These are phyloP conservation scores for Protomyctophum bolini DNA, from an alignment of 2,113 vertebrate genomes.

Conservation along the genomic window DNA sequence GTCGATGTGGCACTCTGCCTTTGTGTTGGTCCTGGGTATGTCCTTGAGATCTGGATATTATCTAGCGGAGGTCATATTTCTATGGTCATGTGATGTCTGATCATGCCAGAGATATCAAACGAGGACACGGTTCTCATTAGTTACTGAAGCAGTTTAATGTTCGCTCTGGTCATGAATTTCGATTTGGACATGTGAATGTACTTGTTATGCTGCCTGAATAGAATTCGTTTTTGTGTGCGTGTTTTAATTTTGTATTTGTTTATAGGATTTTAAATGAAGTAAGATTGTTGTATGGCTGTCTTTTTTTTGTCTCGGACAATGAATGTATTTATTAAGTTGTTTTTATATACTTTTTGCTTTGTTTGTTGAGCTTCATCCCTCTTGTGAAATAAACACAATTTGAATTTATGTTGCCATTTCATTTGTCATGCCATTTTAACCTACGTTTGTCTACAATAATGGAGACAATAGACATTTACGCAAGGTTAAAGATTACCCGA, in stretches of 20 bases:
- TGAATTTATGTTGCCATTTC: slow-evolving; percentile 38
- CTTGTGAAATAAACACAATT: slow-evolving; percentile 64
- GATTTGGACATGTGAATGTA: background rate
- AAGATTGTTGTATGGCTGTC: background rate
- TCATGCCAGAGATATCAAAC: background rate
- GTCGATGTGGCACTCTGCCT: too few relatives aligned
- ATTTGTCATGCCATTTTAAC: slow-evolving; percentile 48
- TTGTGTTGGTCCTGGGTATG: background rate
- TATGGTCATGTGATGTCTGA: background rate
- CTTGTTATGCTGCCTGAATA: slow-evolving; percentile 1
- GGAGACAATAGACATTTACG: background rate
- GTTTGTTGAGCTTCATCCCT: slow-evolving; percentile 19
- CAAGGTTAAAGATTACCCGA: background rate
- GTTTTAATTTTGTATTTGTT: background rate
- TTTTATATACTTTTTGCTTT: slow-evolving; percentile 40
- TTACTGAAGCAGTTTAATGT: background rate
- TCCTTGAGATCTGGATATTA: background rate
- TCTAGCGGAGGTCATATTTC: background rate
- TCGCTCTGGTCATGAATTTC: slow-evolving; percentile 10
- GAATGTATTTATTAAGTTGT: slow-evolving; percentile 44
- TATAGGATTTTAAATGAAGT: background rate
- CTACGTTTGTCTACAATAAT: background rate
- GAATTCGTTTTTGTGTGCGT: background rate
- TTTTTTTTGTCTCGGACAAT: slow-evolving; percentile 1
- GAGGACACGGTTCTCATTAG: background rate